phyloP scores from a whole-genome alignment of 2,113 vertebrate species.

The Daubentonia madagascariensis region DNA sequence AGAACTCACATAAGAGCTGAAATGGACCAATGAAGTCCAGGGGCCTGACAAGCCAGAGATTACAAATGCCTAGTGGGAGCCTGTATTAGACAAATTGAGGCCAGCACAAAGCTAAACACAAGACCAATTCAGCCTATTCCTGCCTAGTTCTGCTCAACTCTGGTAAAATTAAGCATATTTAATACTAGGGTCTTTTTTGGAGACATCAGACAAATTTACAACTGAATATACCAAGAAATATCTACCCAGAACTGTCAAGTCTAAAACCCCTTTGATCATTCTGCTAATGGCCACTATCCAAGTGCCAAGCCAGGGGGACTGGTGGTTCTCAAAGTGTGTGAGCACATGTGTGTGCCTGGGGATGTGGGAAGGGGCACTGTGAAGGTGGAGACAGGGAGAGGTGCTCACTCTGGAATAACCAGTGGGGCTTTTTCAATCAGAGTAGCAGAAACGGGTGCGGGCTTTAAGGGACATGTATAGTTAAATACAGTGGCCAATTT shows the following conservation, averaged over 20 bases:
- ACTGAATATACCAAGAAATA: not conserved
- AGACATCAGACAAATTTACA: not conserved
- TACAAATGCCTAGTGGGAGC: not conserved
- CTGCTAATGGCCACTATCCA: not conserved
- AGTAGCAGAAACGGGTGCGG: not conserved
- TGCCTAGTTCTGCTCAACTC: not conserved
- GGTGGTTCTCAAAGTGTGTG: not conserved
- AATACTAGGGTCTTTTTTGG: not conserved
- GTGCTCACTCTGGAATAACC: not conserved
- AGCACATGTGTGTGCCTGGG: not conserved
- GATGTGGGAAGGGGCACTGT: not conserved
- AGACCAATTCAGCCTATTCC: not conserved
- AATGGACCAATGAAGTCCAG: not conserved
- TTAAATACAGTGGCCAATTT: not conserved
- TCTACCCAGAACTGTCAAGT: not conserved
- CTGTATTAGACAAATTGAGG: not conserved
- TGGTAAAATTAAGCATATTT: not conserved
- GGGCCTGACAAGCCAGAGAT: not conserved
- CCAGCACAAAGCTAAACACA: not conserved
- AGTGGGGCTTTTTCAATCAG: not conserved
- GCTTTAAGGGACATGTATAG: not conserved
- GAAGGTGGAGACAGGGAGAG: not conserved
- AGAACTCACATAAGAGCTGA: not conserved
- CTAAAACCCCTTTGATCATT: not conserved
- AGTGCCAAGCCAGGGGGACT: not conserved